phyloP scores from a whole-genome alignment of 2,797 vertebrate genomes.

The Coilia nasus region DNA sequence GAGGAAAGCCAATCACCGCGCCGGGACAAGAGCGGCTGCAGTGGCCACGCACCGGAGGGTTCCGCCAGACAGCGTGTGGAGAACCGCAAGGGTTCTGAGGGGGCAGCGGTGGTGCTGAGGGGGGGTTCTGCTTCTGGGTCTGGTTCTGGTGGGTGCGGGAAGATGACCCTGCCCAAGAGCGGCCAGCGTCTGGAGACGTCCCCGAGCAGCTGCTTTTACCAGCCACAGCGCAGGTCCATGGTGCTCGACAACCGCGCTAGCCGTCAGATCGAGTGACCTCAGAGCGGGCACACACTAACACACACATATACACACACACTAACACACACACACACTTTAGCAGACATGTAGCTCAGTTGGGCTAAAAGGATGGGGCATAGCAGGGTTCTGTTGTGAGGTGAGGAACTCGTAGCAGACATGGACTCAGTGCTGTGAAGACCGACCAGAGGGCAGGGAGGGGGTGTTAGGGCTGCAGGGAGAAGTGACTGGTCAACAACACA shows the following conservation, averaged over 20 bases:
- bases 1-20: neutral
- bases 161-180: slow-evolving; percentile 98
- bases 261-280: neutral
- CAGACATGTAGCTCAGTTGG: no score
- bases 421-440: no score
- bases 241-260: slow-evolving; percentile 44
- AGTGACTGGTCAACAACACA: no score
- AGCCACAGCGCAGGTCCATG: slow-evolving; percentile 96
- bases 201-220: slow-evolving; percentile 95
- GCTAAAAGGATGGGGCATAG: no score
- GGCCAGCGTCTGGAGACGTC: slow-evolving; percentile 98
- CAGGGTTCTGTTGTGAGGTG: no score
- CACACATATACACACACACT: no score
- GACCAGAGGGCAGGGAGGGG: no score
- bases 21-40: neutral
- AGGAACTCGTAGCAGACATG: no score
- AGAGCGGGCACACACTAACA: no score
- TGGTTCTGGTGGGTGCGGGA: slow-evolving; percentile 70
- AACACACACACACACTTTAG: no score
- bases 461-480: no score
- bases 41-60: slow-evolving; percentile 62
- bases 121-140: neutral
- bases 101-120: slow-evolving; percentile 70
- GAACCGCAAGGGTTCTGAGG: slow-evolving; percentile 78
- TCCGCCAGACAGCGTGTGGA: slow-evolving; percentile 82